Evolutionary conservation across 1,140 invertebrate genomes (phyloP).

Genomic region (Tetramorium simillimum): DNA sequence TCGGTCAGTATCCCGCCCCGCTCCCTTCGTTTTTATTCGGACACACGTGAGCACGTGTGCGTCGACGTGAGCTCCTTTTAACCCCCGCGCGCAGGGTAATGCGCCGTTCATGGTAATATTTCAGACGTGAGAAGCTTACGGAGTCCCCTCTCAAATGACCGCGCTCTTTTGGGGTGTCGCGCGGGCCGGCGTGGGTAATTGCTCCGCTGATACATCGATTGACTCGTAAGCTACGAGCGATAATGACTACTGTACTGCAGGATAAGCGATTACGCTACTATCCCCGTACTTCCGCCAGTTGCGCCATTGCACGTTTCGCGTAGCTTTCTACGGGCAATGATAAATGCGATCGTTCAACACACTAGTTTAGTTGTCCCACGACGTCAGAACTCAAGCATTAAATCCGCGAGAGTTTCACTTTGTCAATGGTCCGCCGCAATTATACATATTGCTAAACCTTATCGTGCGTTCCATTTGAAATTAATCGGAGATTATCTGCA

Average conservation of each 20-base stretch:
- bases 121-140: constrained; percentile 76
- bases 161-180: constrained; percentile 29
- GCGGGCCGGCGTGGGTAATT: constrained; percentile 66
- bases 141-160: constrained; percentile 22
- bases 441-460: background rate
- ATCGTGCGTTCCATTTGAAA: background rate
- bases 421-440: background rate
- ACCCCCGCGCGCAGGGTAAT: constrained; percentile 69
- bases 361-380: background rate
- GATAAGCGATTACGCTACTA: background rate
- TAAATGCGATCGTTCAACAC: background rate
- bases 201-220: constrained; percentile 67
- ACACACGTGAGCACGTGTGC: constrained; percentile 24
- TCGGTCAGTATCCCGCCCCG: constrained; percentile 26
- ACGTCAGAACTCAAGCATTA: background rate
- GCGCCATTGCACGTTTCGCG: background rate
- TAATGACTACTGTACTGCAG: background rate
- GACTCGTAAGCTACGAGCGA: constrained; percentile 42
- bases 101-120: constrained; percentile 76
- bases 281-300: background rate
- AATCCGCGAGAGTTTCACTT: background rate
- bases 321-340: background rate
- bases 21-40: constrained; percentile 42
- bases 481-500: constrained; percentile 38
- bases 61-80: constrained; percentile 67